A percentile compares a stretch with the other conserved stretches of the same genome.
phyloP scores from a whole-genome alignment of 2,888 invertebrate genomes.

The Orthosia cruda region DNA sequence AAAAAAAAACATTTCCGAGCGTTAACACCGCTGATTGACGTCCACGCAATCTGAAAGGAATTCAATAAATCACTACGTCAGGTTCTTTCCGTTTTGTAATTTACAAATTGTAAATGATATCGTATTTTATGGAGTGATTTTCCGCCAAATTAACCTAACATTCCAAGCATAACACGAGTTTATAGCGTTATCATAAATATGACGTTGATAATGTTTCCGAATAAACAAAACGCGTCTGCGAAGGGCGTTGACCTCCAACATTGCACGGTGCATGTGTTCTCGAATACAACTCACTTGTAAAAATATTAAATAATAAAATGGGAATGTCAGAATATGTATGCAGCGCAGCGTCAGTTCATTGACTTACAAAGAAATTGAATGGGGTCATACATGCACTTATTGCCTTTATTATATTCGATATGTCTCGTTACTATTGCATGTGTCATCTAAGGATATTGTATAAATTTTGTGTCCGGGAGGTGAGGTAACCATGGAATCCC shows the following conservation, averaged over 20 bases:
- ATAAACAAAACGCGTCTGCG: conserved; percentile 68
- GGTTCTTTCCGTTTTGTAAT: conserved; percentile 35
- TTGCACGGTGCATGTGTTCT: conserved; percentile 61
- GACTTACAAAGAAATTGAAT: conserved; percentile 61
- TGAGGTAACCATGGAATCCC: conserved; percentile 11
- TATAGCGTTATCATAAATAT: conserved; percentile 40
- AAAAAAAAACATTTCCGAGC: conserved; percentile 8
- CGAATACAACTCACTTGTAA: conserved; percentile 62
- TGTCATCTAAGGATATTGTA: conserved; percentile 24
- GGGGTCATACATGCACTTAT: conserved; percentile 55
- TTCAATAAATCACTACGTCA: conserved; percentile 29
- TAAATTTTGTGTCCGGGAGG: conserved; percentile 14
- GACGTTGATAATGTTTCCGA: conserved; percentile 67
- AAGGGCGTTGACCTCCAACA: conserved; percentile 74
- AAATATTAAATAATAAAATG: conserved; percentile 67
- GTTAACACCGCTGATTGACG: conserved; percentile 45
- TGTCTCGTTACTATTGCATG: conserved; percentile 3
- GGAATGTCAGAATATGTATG: conserved; percentile 59
- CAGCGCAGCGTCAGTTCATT: conserved; percentile 58
- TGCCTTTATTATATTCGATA: conserved; percentile 45
- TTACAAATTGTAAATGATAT: conserved; percentile 5
- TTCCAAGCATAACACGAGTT: conserved; percentile 25
- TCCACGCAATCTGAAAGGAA: conserved; percentile 42
- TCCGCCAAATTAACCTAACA: conserved; percentile 30
- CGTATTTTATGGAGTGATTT: conserved; percentile 18